phyloP scores from a whole-genome alignment of 2,888 invertebrate species.

The Nasonovia ribisnigri region DNA sequence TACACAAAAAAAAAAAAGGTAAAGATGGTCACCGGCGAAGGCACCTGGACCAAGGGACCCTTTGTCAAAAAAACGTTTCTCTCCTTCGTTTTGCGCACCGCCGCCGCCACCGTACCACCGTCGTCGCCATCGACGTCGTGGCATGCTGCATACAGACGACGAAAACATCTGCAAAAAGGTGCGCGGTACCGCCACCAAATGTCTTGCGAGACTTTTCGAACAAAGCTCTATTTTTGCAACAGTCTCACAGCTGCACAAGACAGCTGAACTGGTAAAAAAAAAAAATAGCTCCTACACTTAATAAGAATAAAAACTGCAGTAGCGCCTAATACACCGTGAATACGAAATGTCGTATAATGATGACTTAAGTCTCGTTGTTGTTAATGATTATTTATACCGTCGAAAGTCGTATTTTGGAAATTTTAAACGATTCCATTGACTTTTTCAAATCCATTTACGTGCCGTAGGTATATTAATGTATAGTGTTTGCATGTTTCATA shows the following conservation, averaged over 20 bases:
- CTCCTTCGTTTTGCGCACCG: slow-evolving; percentile 49
- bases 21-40: slow-evolving; percentile 65
- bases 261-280: slow-evolving; percentile 56
- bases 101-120: background rate
- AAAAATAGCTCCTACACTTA: background rate
- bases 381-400: background rate
- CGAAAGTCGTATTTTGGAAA: background rate
- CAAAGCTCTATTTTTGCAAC: slow-evolving; percentile 65
- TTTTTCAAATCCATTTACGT: background rate
- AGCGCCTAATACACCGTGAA: background rate
- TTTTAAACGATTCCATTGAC: background rate
- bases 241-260: slow-evolving; percentile 62
- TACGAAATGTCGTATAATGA: background rate
- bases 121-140: background rate
- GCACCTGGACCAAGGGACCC: slow-evolving; percentile 65
- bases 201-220: slow-evolving; percentile 64
- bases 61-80: slow-evolving; percentile 65
- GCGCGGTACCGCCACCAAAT: slow-evolving; percentile 47
- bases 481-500: background rate
- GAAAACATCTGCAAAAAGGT: slow-evolving; percentile 64
- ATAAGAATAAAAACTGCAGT: background rate
- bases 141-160: background rate
- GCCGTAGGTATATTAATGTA: background rate
- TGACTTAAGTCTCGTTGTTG: background rate
- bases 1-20: slow-evolving; percentile 49